Evolutionary conservation across 2,888 invertebrate species (phyloP).

Genomic region (Xestoiulus laeticollis): DNA sequence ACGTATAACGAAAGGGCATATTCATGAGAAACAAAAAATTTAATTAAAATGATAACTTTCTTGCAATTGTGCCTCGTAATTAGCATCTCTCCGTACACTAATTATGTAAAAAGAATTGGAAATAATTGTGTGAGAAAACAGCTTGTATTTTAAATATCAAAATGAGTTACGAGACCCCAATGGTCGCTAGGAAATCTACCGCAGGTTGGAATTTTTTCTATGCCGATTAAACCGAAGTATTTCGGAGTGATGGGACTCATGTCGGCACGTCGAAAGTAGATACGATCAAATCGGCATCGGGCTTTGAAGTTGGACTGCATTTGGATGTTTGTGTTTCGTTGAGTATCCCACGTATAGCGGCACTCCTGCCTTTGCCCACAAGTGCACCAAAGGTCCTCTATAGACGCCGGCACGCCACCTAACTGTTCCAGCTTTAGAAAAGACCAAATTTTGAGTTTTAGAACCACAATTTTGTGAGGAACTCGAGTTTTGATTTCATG

Average conservation of each 20-base stretch:
- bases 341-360: conserved; percentile 70
- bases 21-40: not conserved
- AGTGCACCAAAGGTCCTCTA: conserved; percentile 68
- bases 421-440: conserved; percentile 60
- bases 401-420: conserved; percentile 64
- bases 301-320: conserved; percentile 63
- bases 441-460: conserved; percentile 1
- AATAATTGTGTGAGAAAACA: not conserved
- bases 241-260: conserved; percentile 62
- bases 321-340: conserved; percentile 69
- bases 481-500: too few species aligned
- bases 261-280: conserved; percentile 64
- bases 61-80: not conserved
- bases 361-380: conserved; percentile 68
- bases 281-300: conserved; percentile 69
- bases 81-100: too few species aligned
- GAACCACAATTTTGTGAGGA: not conserved
- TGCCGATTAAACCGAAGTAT: conserved; percentile 68
- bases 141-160: conserved; percentile 58
- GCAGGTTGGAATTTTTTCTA: conserved; percentile 66
- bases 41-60: too few species aligned
- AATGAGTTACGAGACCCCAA: conserved; percentile 67
- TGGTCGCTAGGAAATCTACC: conserved; percentile 70
- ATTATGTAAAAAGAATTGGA: not conserved
- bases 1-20: too few species aligned